These are phyloP conservation scores for Hydropsyche tenuis DNA, from an alignment of 1,140 invertebrate species.

Conservation along the genomic window DNA sequence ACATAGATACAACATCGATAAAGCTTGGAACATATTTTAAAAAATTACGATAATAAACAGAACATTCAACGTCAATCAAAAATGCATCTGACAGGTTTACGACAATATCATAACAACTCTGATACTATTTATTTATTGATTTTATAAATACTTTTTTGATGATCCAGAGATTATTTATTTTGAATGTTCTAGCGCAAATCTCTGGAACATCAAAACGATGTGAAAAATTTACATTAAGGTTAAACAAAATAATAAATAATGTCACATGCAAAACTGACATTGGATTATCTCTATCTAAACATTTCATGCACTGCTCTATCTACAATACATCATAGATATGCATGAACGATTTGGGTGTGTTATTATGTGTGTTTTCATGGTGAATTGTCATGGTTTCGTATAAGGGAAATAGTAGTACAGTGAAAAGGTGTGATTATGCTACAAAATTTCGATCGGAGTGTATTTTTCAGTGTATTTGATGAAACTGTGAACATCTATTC, in stretches of 20 bases:
- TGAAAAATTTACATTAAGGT: background rate
- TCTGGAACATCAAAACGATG: conserved; percentile 8
- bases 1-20: conserved; percentile 22
- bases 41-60: too few relatives aligned
- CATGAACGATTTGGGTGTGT: conserved; percentile 2
- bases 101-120: conserved; percentile 13
- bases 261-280: conserved; percentile 23
- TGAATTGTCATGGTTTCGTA: conserved; percentile 9
- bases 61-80: conserved; percentile 21
- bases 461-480: too few relatives aligned
- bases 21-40: background rate
- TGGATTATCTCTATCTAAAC: conserved; percentile 3
- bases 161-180: background rate
- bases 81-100: conserved; percentile 18
- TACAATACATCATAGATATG: conserved; percentile 7
- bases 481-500: too few relatives aligned
- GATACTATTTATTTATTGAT: background rate
- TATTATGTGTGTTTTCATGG: background rate
- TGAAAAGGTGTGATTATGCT: background rate
- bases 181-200: background rate
- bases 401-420: background rate
- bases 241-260: conserved; percentile 1
- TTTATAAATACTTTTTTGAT: background rate
- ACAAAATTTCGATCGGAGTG: too few relatives aligned
- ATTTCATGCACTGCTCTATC: conserved; percentile 15